These are phyloP conservation scores for Xanthia icteritia DNA, from an alignment of 2,888 invertebrate species.

Conservation along the genomic window DNA sequence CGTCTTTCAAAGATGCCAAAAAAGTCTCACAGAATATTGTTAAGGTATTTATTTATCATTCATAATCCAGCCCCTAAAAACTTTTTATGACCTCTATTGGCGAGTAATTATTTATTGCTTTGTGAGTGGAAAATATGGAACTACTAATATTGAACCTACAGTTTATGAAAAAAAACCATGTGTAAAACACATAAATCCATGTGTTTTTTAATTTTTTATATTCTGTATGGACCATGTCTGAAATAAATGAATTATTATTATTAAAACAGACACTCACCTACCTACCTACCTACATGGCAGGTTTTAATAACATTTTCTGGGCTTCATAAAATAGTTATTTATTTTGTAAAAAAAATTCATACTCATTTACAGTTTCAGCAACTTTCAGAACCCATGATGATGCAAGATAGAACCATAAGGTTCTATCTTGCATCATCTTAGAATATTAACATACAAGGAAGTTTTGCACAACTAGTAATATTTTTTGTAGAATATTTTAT, in stretches of 20 bases:
- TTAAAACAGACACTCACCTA: not conserved
- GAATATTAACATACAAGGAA: not conserved
- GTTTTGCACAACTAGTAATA: not conserved
- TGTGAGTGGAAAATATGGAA: not conserved
- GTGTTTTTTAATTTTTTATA: too few relatives aligned
- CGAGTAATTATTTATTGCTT: not conserved
- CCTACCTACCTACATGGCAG: not conserved
- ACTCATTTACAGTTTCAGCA: not conserved
- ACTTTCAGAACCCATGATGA: too few relatives aligned
- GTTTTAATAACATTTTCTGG: not conserved
- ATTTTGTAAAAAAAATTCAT: not conserved
- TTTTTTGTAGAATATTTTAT: constrained; percentile 34
- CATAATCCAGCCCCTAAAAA: not conserved
- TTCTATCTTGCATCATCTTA: not conserved
- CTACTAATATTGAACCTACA: not conserved
- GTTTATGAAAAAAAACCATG: not conserved
- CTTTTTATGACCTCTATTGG: not conserved
- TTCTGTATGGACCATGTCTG: too few relatives aligned
- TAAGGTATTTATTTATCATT: constrained; percentile 74
- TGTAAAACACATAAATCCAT: not conserved
- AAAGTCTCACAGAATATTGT: constrained; percentile 80
- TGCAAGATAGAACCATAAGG: too few relatives aligned
- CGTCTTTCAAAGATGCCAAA: constrained; percentile 88
- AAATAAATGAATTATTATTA: too few relatives aligned
- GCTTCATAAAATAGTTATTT: not conserved